Conservation (phyloP, 2,888 invertebrate species). For the Lasioglossum calceatum region DNA sequence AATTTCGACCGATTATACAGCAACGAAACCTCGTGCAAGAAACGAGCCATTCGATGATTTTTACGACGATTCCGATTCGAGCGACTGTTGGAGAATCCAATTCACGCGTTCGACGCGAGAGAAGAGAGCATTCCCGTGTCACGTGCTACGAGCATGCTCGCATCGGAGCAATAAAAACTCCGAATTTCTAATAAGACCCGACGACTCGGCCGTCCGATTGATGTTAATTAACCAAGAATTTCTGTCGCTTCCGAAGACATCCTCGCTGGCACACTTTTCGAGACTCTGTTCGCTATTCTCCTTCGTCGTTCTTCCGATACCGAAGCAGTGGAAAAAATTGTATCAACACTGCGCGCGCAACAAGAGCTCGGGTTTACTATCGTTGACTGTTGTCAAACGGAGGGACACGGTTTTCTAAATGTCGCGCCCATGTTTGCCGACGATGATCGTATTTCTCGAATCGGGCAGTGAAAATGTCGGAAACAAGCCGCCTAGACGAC, state of each 20-base stretch:
- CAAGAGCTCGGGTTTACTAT: background rate
- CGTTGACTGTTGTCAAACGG: conserved; percentile 25
- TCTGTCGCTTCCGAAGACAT: background rate
- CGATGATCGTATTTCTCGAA: conserved; percentile 45
- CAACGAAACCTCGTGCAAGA: background rate
- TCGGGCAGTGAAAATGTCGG: conserved; percentile 6
- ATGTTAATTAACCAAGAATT: conserved; percentile 7
- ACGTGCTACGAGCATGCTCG: conserved; percentile 21
- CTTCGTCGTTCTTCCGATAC: background rate
- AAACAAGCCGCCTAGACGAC: background rate
- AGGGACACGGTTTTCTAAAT: conserved; percentile 26
- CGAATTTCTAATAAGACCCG: conserved; percentile 32
- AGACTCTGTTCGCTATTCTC: background rate
- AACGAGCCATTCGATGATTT: background rate
- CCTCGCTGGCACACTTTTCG: conserved; percentile 11
- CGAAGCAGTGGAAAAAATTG: background rate
- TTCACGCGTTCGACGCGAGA: conserved; percentile 48
- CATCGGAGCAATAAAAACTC: conserved; percentile 31
- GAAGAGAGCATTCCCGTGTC: conserved; percentile 19
- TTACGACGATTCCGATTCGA: conserved; percentile 44
- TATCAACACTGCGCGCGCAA: background rate
- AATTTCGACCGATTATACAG: background rate
- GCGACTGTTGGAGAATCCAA: conserved; percentile 39
- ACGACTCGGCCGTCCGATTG: background rate
- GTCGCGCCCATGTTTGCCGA: conserved; percentile 58